Conservation (phyloP, 1,140 invertebrate genomes). For the Globodera ellingtonae region DNA sequence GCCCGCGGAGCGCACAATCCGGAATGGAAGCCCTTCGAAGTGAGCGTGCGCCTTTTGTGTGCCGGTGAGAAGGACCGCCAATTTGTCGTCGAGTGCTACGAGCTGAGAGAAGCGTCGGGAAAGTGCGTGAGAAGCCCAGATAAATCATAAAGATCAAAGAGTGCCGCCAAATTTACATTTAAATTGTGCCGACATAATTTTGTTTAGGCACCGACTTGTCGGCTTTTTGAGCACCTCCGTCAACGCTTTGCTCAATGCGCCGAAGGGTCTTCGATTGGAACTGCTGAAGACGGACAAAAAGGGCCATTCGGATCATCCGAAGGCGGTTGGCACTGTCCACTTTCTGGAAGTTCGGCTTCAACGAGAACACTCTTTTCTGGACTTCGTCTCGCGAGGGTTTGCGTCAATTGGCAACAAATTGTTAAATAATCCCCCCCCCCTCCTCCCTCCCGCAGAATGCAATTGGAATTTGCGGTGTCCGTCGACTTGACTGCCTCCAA, state of each 20-base stretch:
- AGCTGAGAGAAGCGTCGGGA: conserved; percentile 31
- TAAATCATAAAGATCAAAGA: neutral
- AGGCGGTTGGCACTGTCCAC: conserved; percentile 46
- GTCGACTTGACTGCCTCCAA: conserved; percentile 77
- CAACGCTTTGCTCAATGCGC: conserved; percentile 29
- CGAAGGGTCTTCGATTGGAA: conserved; percentile 15
- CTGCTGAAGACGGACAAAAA: conserved; percentile 58
- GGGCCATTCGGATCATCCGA: conserved; percentile 37
- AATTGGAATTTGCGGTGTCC: conserved; percentile 72
- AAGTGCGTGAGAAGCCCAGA: conserved; percentile 4
- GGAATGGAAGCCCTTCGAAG: conserved; percentile 70
- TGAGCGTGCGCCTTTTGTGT: conserved; percentile 70
- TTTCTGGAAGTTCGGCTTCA: conserved; percentile 39
- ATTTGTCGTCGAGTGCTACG: conserved; percentile 47
- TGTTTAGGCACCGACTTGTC: conserved; percentile 41
- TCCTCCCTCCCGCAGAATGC: conserved; percentile 54
- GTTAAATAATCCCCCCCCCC: neutral
- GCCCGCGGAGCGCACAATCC: conserved; percentile 70
- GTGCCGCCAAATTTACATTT: neutral
- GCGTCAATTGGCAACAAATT: neutral
- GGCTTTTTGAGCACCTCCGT: conserved; percentile 16
- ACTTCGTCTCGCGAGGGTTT: conserved; percentile 55
- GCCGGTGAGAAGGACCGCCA: conserved; percentile 69
- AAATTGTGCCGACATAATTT: neutral
- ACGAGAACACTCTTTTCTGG: conserved; percentile 52